Base-by-base conservation (phyloP, 2,113 vertebrate species). In the Istiophorus platypterus region DNA sequence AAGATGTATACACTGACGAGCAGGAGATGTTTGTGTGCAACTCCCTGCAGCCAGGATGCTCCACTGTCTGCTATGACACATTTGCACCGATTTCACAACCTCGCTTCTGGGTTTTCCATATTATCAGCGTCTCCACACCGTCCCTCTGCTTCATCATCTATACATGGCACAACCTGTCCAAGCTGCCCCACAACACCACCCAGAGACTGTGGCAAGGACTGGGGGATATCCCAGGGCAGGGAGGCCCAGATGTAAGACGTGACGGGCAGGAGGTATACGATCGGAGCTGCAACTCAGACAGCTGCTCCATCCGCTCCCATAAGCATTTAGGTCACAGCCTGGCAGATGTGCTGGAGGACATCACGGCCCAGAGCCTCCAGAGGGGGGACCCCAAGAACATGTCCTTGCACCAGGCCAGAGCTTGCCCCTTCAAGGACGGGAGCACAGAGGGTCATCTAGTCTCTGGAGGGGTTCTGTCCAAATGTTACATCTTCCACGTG, bases 71-170 rank as follows among this genome's bases (percentile, higher is more conserved):
- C 91, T 96, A 95, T 4, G 95, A 96, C 2, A 80, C 93, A 0
- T 96, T 96, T 1, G 94, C 95, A 0, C 95, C 95, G 45, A 95
- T 96, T 65, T 96, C 95, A 0, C 95, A 96, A 52, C 95, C 95
- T 4, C 93, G 95, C 15, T 96, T 96, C 85, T 96, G 95, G 95
- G 95, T 95, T 9, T 95, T 96, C 78, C 95, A 96, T 81, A 95
- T 96, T 78, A 93, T 96, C 76, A 94, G 91, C 0, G 95, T 96
- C 37, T 96, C 95, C 64, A 92, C 95, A 0, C 95, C 95, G 0
- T 95, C 95, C 0, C 92, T 96, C 31, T 94, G 94, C 81, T 96
- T 96, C 78, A 94, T 96, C 79, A 90, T 96, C 71, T 96, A 96
- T 88, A 95, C 95, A 0, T 96, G 95, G 95, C 95, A 96, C 78